Percentiles rank a stretch among this genome's conserved stretches.
These are phyloP conservation scores for Mesocentrotus franciscanus DNA, from an alignment of 53 echinoderm and acorn worm genomes.

Conservation along the genomic window DNA sequence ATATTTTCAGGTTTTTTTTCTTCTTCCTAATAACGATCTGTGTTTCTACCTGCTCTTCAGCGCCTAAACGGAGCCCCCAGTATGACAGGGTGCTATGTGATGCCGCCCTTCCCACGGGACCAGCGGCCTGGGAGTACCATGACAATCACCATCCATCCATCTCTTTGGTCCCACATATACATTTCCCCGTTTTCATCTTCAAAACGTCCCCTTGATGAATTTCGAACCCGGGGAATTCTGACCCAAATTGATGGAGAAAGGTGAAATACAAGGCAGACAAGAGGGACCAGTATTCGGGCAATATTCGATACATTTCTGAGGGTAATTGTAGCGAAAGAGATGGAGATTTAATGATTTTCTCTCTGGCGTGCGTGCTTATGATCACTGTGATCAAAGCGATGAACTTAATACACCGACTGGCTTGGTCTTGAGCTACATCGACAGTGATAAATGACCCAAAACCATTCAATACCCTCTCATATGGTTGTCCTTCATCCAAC, in stretches of 20 bases:
- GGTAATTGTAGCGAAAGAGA: slow-evolving; percentile 51
- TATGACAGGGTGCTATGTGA: slow-evolving; percentile 61
- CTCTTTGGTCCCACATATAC: not conserved
- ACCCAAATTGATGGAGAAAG: slow-evolving; percentile 55
- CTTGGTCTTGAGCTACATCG: not conserved
- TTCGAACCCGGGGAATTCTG: slow-evolving; percentile 38
- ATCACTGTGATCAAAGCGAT: slow-evolving; percentile 49
- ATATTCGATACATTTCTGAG: slow-evolving; percentile 37
- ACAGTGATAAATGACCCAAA: slow-evolving; percentile 39
- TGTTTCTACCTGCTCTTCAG: slow-evolving; percentile 44
- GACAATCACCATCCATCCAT: slow-evolving; percentile 34
- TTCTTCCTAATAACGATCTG: slow-evolving; percentile 23
- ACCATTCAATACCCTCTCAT: slow-evolving; percentile 47
- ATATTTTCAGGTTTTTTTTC: slow-evolving; percentile 31
- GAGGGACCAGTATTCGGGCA: slow-evolving; percentile 36
- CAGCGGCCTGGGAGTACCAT: slow-evolving; percentile 22
- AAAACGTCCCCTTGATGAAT: slow-evolving; percentile 41
- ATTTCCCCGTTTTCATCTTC: slow-evolving; percentile 2
- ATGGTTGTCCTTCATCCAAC: not conserved
- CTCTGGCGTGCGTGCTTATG: slow-evolving; percentile 11
- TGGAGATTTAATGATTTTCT: slow-evolving; percentile 50
- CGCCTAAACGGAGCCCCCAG: slow-evolving; percentile 13
- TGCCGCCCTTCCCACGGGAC: slow-evolving; percentile 35
- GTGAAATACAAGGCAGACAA: slow-evolving; percentile 41
- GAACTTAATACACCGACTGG: slow-evolving; percentile 45